Percentiles rank a stretch among this genome's conserved stretches.
phyloP scores from a whole-genome alignment of 2,888 invertebrate species.

The Neoitamus cyanurus region DNA sequence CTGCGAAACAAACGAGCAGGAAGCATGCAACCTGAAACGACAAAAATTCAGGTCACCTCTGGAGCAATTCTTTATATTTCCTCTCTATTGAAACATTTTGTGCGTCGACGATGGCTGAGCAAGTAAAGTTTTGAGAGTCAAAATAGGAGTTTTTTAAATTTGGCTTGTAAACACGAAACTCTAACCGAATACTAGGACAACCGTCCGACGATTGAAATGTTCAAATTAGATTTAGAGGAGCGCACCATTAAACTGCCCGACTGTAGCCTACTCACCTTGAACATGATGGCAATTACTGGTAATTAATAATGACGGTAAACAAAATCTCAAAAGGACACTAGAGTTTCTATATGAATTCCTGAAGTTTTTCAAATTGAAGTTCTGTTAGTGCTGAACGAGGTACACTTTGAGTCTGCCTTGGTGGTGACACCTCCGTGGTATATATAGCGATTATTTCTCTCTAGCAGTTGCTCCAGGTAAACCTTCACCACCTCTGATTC shows the following conservation, averaged over 20 bases:
- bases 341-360: background rate
- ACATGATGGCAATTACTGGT: background rate
- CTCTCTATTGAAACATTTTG: background rate
- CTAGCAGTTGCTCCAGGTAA: background rate
- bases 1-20: background rate
- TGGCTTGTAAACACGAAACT: too few species aligned
- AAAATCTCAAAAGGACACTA: background rate
- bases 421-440: background rate
- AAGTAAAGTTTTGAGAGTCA: too few species aligned
- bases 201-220: too few species aligned
- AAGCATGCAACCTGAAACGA: constrained; percentile 24
- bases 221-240: background rate
- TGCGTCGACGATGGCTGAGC: too few species aligned
- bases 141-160: too few species aligned
- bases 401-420: background rate
- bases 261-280: background rate
- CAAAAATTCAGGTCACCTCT: background rate
- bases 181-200: too few species aligned
- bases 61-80: background rate
- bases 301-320: background rate
- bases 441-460: background rate
- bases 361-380: background rate
- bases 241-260: background rate
- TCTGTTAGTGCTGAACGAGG: background rate
- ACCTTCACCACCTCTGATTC: background rate